Evolutionary conservation across 2,113 vertebrate species (phyloP).

Genomic region (Chloropsis cyanopogon): DNA sequence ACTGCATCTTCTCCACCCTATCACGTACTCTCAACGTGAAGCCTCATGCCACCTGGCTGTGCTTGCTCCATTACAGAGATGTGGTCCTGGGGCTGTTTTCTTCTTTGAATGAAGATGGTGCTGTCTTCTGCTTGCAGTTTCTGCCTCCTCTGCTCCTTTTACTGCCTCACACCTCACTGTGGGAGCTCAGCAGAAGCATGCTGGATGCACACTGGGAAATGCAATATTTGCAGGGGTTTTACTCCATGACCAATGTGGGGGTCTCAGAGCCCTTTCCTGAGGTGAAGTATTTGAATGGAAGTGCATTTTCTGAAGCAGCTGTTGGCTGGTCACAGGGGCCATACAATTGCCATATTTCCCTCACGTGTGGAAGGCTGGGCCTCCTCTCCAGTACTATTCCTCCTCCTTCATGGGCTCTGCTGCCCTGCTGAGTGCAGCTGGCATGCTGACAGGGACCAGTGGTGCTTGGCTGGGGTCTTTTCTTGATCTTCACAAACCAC

Average conservation of each 20-base stretch:
- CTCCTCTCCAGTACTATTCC: not conserved
- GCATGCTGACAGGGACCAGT: fast-evolving
- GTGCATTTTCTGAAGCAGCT: fast-evolving
- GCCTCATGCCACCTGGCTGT: too few species aligned
- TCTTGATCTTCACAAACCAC: not conserved
- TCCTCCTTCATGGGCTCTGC: fast-evolving
- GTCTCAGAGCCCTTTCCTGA: not conserved
- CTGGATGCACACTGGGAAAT: not conserved
- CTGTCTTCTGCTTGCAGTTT: not conserved
- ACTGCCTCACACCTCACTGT: not conserved
- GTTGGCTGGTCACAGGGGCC: not conserved
- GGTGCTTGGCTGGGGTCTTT: not conserved
- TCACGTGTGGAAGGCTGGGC: not conserved
- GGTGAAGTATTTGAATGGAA: not conserved
- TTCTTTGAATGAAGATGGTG: not conserved
- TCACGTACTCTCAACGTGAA: not conserved
- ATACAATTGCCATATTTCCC: fast-evolving
- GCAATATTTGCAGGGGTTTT: not conserved
- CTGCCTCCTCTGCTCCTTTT: not conserved
- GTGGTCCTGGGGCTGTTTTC: not conserved
- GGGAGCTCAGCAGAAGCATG: not conserved
- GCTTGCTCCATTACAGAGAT: not conserved
- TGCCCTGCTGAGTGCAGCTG: not conserved
- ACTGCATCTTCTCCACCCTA: not conserved
- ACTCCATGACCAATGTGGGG: fast-evolving